Conservation (phyloP, 2,888 invertebrate genomes). For the Bombylius discolor region DNA sequence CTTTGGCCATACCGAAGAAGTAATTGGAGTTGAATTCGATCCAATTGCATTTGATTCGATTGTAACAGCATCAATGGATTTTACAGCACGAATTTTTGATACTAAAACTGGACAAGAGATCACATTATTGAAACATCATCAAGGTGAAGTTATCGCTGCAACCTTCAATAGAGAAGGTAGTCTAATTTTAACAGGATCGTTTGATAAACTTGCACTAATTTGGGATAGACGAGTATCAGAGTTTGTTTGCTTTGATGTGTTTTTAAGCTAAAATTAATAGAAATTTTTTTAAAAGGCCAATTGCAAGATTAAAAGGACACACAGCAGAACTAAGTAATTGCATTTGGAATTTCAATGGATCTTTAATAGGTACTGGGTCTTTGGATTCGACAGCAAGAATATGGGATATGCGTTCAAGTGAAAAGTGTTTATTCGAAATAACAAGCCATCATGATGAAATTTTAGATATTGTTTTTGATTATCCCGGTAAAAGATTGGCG, state of each 20-base stretch:
- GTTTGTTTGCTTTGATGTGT: slow-evolving; percentile 5
- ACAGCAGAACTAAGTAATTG: slow-evolving; percentile 55
- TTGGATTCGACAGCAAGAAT: slow-evolving; percentile 55
- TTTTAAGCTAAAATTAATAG: neutral
- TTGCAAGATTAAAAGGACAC: slow-evolving; percentile 47
- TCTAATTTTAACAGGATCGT: slow-evolving; percentile 62
- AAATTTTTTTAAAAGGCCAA: slow-evolving; percentile 35
- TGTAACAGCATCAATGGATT: slow-evolving; percentile 67
- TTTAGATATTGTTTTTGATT: slow-evolving; percentile 63
- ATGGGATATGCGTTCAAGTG: slow-evolving; percentile 39
- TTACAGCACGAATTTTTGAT: slow-evolving; percentile 58
- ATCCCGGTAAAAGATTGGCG: slow-evolving; percentile 55
- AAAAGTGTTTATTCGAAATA: slow-evolving; percentile 22
- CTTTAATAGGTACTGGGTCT: slow-evolving; percentile 54
- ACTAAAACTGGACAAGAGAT: slow-evolving; percentile 51
- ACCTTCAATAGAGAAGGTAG: slow-evolving; percentile 58
- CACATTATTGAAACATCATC: slow-evolving; percentile 50
- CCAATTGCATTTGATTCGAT: slow-evolving; percentile 46
- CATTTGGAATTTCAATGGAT: slow-evolving; percentile 53
- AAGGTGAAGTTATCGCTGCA: slow-evolving; percentile 61
- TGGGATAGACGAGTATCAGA: slow-evolving; percentile 52
- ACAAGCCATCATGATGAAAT: slow-evolving; percentile 55
- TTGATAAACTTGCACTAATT: slow-evolving; percentile 60
- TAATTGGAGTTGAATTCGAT: slow-evolving; percentile 57
- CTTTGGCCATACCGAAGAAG: slow-evolving; percentile 63